Evolutionary conservation across 2,888 invertebrate genomes (phyloP).

Genomic region (Limnephilus rhombicus): DNA sequence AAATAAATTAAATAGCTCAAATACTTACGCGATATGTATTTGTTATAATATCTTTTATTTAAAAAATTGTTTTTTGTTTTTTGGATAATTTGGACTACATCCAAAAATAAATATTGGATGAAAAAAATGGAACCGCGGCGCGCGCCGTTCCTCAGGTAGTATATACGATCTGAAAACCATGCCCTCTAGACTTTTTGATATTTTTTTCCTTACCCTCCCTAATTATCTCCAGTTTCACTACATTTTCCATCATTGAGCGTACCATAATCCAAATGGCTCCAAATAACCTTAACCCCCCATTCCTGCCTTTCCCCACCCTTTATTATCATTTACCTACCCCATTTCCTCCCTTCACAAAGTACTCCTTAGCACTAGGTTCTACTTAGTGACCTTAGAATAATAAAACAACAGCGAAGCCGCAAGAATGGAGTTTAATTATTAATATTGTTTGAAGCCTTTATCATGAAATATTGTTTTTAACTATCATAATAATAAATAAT

Average conservation of each 20-base stretch:
- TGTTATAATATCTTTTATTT: too few relatives aligned
- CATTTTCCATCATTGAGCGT: not conserved
- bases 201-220: too few relatives aligned
- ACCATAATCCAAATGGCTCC: too few relatives aligned
- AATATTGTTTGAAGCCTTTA: constrained; percentile 2
- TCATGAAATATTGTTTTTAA: not conserved
- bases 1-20: too few relatives aligned
- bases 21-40: too few relatives aligned
- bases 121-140: too few relatives aligned
- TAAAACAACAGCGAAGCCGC: not conserved
- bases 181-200: too few relatives aligned
- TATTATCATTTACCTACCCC: not conserved
- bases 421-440: constrained; percentile 4
- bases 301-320: not conserved
- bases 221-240: not conserved
- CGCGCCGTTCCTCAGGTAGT: too few relatives aligned
- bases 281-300: not conserved
- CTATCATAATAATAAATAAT: constrained; percentile 12
- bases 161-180: too few relatives aligned
- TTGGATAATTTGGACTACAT: too few relatives aligned
- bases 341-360: not conserved
- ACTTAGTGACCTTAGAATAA: not conserved
- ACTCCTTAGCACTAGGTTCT: not conserved
- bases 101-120: too few relatives aligned
- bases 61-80: too few relatives aligned